Percentiles rank a stretch among this genome's conserved stretches.
These are phyloP conservation scores for Oxystoma pomonae DNA, from an alignment of 2,888 invertebrate genomes.

Conservation along the genomic window DNA sequence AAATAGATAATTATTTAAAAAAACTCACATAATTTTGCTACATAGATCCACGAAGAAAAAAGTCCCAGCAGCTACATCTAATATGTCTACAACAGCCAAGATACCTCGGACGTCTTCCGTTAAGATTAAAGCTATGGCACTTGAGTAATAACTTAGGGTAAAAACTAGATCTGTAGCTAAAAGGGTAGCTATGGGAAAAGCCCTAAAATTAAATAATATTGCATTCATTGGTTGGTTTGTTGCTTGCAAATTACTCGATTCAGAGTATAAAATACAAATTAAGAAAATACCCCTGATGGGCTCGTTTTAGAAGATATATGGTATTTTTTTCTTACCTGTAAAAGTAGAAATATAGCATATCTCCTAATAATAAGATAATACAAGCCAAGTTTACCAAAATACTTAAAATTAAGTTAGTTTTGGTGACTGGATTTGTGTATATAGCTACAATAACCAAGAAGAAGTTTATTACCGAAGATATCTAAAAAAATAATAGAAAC, in stretches of 20 bases:
- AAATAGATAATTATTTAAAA: not conserved
- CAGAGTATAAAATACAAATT: too few relatives aligned
- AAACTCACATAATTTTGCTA: constrained; percentile 20
- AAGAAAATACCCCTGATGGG: not conserved
- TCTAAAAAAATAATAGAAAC: constrained; percentile 5
- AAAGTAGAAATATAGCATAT: constrained; percentile 12
- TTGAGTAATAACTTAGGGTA: not conserved
- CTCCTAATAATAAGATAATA: constrained; percentile 7
- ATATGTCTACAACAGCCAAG: constrained; percentile 1
- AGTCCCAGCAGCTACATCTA: constrained; percentile 11
- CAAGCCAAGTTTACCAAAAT: constrained; percentile 5
- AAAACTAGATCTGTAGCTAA: not conserved
- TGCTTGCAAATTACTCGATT: too few relatives aligned
- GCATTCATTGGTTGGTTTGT: too few relatives aligned
- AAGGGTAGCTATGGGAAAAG: constrained; percentile 13
- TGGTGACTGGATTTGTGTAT: not conserved
- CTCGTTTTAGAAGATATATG: not conserved
- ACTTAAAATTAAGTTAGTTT: constrained; percentile 1
- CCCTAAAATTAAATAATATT: too few relatives aligned
- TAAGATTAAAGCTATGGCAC: not conserved
- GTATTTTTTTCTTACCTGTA: constrained; percentile 12
- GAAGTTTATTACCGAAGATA: constrained; percentile 6
- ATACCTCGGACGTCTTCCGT: constrained; percentile 9
- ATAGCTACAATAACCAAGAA: constrained; percentile 9
- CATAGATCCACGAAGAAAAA: constrained; percentile 17